These are phyloP conservation scores for Cuculus canorus DNA, from an alignment of 2,797 vertebrate species.

Conservation along the genomic window DNA sequence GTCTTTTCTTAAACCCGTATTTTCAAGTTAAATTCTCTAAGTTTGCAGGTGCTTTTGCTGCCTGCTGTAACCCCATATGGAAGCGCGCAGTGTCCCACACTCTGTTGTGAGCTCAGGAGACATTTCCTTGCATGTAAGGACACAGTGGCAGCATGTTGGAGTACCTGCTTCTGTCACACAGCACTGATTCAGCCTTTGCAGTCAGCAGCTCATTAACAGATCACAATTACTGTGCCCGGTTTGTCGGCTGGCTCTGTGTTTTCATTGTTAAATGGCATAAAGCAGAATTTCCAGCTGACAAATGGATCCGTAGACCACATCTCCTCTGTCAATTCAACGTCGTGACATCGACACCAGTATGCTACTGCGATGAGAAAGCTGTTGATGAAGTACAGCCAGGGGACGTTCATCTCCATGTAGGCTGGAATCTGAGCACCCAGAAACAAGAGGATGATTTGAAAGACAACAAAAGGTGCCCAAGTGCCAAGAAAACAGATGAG, in stretches of 20 bases:
- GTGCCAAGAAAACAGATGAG: constrained; percentile 80
- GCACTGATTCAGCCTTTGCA: not conserved
- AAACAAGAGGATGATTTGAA: constrained; percentile 75
- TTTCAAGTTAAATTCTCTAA: not conserved
- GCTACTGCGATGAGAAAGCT: constrained; percentile 82
- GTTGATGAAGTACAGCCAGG: constrained; percentile 88
- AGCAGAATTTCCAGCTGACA: constrained; percentile 85
- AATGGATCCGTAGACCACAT: constrained; percentile 80
- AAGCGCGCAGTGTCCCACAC: fast-evolving
- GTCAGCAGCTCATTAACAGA: constrained; percentile 53
- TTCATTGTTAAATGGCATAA: constrained; percentile 69
- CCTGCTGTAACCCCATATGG: not conserved
- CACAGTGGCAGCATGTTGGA: fast-evolving
- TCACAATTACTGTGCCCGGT: constrained; percentile 32
- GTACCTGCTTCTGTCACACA: fast-evolving
- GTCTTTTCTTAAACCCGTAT: not conserved
- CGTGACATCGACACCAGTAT: constrained; percentile 77
- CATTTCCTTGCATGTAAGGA: not conserved
- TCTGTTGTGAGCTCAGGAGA: not conserved
- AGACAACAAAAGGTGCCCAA: constrained; percentile 82
- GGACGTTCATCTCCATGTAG: constrained; percentile 86
- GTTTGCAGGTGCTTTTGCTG: not conserved
- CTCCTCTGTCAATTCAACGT: constrained; percentile 50
- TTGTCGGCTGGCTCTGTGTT: constrained; percentile 67
- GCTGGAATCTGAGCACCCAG: constrained; percentile 79